These are phyloP conservation scores for Lucinisca nassula DNA, from an alignment of 2,888 invertebrate genomes.

Conservation along the genomic window DNA sequence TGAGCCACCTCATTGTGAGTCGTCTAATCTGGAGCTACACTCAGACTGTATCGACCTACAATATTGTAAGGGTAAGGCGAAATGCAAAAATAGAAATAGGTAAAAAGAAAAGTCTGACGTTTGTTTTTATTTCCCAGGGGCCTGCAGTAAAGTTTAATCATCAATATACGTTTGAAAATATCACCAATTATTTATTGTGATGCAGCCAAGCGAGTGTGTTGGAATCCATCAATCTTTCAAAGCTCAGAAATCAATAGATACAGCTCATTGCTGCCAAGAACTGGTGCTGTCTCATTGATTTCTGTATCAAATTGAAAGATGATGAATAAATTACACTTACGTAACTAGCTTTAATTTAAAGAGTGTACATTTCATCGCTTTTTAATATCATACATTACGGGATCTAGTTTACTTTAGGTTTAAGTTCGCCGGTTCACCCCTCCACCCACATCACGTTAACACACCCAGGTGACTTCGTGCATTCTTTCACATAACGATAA, in stretches of 20 bases:
- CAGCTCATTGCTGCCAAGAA: background rate
- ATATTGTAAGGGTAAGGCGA: too few relatives aligned
- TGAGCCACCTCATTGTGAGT: too few relatives aligned
- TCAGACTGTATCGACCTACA: too few relatives aligned
- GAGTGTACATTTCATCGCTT: background rate
- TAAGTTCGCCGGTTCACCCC: background rate
- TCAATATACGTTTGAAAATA: background rate
- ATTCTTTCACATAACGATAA: too few relatives aligned
- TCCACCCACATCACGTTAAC: background rate
- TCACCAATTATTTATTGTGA: background rate
- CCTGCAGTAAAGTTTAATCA: background rate
- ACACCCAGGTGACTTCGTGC: too few relatives aligned
- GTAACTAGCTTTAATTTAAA: background rate
- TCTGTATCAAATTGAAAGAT: background rate
- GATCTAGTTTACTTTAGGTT: too few relatives aligned
- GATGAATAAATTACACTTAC: too few relatives aligned
- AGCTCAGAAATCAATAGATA: background rate
- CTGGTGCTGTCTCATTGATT: background rate
- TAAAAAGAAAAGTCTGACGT: too few relatives aligned
- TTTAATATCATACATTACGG: too few relatives aligned
- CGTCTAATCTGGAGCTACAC: too few relatives aligned
- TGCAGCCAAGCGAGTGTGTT: background rate
- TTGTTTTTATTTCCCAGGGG: background rate
- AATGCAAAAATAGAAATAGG: too few relatives aligned
- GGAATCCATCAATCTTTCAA: background rate